Percentiles rank a stretch among this genome's conserved stretches.
Conservation (phyloP, 2,797 vertebrate genomes). For the Phrynocephalus forsythii region DNA sequence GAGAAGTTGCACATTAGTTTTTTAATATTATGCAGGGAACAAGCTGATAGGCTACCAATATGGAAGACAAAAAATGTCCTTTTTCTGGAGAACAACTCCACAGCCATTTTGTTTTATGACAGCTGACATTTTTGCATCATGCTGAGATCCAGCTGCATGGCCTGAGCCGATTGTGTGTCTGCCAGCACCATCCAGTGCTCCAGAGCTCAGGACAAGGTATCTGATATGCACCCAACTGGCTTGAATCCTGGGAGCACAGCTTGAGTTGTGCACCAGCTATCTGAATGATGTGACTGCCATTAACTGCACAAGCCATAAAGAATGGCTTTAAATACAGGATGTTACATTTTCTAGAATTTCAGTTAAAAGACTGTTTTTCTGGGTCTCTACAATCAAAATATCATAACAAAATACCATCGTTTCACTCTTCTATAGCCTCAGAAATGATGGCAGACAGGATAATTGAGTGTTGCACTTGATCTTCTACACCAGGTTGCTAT, state of each 20-base stretch:
- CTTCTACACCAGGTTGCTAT: constrained; percentile 54
- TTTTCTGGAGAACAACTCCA: background rate
- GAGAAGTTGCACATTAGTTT: background rate
- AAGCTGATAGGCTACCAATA: background rate
- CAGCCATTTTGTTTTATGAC: background rate
- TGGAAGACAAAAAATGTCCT: background rate
- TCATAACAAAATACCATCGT: background rate
- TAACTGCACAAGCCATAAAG: too few species aligned
- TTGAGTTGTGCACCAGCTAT: background rate
- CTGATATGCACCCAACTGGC: background rate
- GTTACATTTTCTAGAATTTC: background rate
- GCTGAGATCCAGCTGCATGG: background rate
- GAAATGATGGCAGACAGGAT: constrained; percentile 48
- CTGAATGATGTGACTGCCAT: background rate
- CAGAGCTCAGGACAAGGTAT: background rate
- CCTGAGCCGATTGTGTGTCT: background rate
- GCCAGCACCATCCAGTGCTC: background rate
- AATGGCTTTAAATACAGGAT: background rate
- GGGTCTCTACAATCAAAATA: background rate
- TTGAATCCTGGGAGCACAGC: background rate
- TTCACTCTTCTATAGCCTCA: constrained; percentile 36
- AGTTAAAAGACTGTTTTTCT: background rate
- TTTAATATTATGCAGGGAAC: background rate
- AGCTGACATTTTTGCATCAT: constrained; percentile 2
- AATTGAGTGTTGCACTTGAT: constrained; percentile 56